Percentiles rank a stretch among this genome's conserved stretches.
Conservation (phyloP, 2,888 invertebrate genomes). For the Oxytorus armatus region DNA sequence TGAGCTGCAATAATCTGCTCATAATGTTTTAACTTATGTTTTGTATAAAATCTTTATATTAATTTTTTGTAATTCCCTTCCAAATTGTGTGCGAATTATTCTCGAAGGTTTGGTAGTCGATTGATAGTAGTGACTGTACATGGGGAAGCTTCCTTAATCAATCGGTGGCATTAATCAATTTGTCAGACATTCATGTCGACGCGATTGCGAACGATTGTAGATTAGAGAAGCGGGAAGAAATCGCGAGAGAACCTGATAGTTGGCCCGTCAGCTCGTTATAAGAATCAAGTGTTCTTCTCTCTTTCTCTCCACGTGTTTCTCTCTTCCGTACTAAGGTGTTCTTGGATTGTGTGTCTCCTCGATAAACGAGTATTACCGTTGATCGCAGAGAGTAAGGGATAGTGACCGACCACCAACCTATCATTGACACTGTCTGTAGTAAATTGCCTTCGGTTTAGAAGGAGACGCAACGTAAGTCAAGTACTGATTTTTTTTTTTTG, state of each 20-base stretch:
- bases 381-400: conserved; percentile 14
- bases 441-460: conserved; percentile 25
- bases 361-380: conserved; percentile 58
- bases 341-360: conserved; percentile 31
- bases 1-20: too few species aligned
- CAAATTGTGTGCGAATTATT: background rate
- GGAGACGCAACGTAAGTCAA: conserved; percentile 21
- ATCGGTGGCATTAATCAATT: conserved; percentile 61
- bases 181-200: conserved; percentile 59
- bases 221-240: conserved; percentile 65
- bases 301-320: conserved; percentile 6
- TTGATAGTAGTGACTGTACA: background rate
- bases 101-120: background rate
- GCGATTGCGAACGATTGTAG: conserved; percentile 61
- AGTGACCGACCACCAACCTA: conserved; percentile 24
- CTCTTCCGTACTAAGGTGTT: conserved; percentile 31
- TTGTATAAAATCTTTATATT: too few species aligned
- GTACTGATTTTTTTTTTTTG: conserved; percentile 23
- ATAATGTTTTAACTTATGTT: too few species aligned
- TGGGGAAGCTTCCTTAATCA: conserved; percentile 42
- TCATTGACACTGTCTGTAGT: conserved; percentile 31
- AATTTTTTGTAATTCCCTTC: too few species aligned
- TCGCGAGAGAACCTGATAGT: conserved; percentile 59
- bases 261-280: conserved; percentile 65
- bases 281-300: conserved; percentile 19